Conservation (phyloP, 2,797 vertebrate species). For the Epinephelus coioides region DNA sequence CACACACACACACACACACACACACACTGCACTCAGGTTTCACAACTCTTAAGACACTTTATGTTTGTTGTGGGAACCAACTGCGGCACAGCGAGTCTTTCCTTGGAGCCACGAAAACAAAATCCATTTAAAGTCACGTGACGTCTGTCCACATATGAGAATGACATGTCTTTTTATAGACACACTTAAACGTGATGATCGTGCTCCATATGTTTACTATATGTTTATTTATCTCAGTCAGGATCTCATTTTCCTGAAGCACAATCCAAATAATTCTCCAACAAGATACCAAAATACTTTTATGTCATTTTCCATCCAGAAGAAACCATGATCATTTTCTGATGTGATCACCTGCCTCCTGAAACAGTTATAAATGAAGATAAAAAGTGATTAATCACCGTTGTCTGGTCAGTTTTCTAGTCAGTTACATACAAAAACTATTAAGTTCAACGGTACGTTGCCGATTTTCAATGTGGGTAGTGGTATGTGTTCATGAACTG, state of each 20-base stretch:
- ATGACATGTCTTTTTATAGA: background rate
- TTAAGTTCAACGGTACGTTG: no score
- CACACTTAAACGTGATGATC: background rate
- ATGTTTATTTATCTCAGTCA: background rate
- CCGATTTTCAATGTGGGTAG: no score
- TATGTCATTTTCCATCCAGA: no score
- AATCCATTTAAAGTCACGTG: constrained; percentile 8
- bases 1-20: constrained; percentile 4
- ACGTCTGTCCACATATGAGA: background rate
- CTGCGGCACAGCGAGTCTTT: constrained; percentile 19
- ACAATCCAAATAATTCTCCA: no score
- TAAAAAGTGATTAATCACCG: no score
- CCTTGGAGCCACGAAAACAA: constrained; percentile 25
- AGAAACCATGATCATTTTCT: no score
- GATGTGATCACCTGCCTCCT: no score
- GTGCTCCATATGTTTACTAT: background rate
- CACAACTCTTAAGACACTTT: constrained; percentile 67
- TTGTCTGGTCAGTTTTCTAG: no score
- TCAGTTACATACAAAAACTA: no score
- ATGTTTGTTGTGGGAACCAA: constrained; percentile 66
- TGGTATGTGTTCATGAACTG: no score
- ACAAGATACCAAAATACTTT: no score
- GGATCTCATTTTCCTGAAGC: background rate
- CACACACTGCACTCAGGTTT: constrained; percentile 54
- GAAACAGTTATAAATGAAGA: no score